These are phyloP conservation scores for Artibeus jamaicensis DNA, from an alignment of 2,797 vertebrate genomes.

Conservation along the genomic window DNA sequence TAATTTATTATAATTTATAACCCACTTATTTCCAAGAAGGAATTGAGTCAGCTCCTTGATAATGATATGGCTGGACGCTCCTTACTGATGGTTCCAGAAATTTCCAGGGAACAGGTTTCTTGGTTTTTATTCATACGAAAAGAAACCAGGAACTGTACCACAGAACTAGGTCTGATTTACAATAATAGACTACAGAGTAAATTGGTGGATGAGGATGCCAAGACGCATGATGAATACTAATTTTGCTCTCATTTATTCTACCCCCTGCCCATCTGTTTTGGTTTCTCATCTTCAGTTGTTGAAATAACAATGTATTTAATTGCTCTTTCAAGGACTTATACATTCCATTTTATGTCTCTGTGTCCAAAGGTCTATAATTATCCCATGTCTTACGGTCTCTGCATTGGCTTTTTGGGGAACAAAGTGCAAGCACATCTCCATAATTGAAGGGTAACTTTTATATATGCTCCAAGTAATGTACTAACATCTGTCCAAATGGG, in stretches of 20 bases:
- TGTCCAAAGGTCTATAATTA: slow-evolving; percentile 59
- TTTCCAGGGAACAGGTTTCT: slow-evolving; percentile 17
- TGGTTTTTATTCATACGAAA: slow-evolving; percentile 32
- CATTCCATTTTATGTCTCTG: slow-evolving; percentile 60
- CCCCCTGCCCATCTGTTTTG: slow-evolving; percentile 64
- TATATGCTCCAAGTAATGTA: slow-evolving; percentile 39
- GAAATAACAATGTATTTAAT: slow-evolving; percentile 70
- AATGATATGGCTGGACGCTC: background rate
- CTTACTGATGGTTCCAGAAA: slow-evolving; percentile 23
- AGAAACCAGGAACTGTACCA: background rate
- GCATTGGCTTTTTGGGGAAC: slow-evolving; percentile 59
- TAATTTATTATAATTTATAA: slow-evolving; percentile 10
- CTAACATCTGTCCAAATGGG: slow-evolving; percentile 63
- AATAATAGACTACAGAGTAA: slow-evolving; percentile 46
- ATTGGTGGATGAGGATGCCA: slow-evolving; percentile 50
- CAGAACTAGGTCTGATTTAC: slow-evolving; percentile 30
- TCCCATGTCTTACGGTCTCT: slow-evolving; percentile 46
- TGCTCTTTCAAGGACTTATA: slow-evolving; percentile 64
- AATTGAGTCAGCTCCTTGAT: background rate
- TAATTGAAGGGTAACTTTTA: slow-evolving; percentile 70
- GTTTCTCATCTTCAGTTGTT: slow-evolving; percentile 60
- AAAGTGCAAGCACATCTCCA: slow-evolving; percentile 48
- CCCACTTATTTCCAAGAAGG: slow-evolving; percentile 19
- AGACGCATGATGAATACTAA: slow-evolving; percentile 58
- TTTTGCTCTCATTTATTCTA: slow-evolving; percentile 71